Evolutionary conservation across 1,140 invertebrate genomes (phyloP).

Genomic region (Sminthurides bifidus): DNA sequence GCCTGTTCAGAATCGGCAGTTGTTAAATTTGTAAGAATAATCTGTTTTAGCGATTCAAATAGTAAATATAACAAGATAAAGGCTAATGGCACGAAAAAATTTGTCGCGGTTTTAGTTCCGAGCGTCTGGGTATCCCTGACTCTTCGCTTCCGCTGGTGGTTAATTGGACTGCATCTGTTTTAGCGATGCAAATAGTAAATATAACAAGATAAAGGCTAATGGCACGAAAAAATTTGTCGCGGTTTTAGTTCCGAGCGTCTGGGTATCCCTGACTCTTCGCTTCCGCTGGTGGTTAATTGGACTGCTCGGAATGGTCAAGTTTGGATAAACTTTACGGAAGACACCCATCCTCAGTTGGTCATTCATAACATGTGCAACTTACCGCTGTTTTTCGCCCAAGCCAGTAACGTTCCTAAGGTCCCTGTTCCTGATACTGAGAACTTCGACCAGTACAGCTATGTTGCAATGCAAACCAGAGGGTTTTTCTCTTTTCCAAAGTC

Average conservation of each 20-base stretch:
- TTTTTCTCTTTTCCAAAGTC: constrained; percentile 12
- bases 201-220: background rate
- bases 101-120: too few relatives aligned
- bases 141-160: constrained; percentile 11
- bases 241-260: too few relatives aligned
- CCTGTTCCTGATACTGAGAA: constrained; percentile 15
- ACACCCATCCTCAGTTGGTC: constrained; percentile 17
- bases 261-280: background rate
- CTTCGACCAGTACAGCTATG: constrained; percentile 20
- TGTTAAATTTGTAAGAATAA: background rate
- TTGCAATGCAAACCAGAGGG: constrained; percentile 6
- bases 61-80: too few relatives aligned
- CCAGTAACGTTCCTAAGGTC: background rate
- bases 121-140: too few relatives aligned
- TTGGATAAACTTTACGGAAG: constrained; percentile 20
- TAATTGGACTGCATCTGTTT: constrained; percentile 13
- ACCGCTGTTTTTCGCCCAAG: constrained; percentile 12
- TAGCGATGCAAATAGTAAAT: too few relatives aligned
- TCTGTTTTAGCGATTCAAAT: too few relatives aligned
- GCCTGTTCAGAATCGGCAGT: background rate
- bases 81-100: background rate
- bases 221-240: background rate
- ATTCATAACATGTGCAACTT: constrained; percentile 13
- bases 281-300: constrained; percentile 19
- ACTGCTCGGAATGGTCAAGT: constrained; percentile 29